A percentile compares a stretch with the other conserved stretches of the same genome.
phyloP scores from a whole-genome alignment of 1,140 invertebrate species.

The Parasteatoda tepidariorum region DNA sequence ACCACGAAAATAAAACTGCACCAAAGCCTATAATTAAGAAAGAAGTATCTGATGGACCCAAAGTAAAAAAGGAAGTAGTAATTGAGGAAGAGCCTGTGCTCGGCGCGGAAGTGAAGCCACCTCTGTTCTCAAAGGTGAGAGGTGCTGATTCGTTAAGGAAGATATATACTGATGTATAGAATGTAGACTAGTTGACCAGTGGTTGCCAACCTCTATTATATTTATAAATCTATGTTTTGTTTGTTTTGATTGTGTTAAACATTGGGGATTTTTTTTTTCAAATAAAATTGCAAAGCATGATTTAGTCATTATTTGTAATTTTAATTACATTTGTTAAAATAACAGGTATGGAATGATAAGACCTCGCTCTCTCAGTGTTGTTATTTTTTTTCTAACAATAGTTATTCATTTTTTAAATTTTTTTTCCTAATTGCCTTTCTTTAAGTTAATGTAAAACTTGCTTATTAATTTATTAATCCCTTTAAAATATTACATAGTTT shows the following conservation, averaged over 20 bases:
- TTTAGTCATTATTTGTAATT: not conserved
- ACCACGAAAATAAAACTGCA: not conserved
- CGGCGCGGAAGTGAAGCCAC: conserved; percentile 73
- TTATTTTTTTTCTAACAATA: not conserved
- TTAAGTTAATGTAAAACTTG: too few species aligned
- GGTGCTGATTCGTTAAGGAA: conserved; percentile 56
- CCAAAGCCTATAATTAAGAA: conserved; percentile 60
- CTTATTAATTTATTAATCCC: too few species aligned
- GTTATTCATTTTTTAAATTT: too few species aligned
- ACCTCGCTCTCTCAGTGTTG: not conserved
- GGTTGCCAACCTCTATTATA: conserved; percentile 48
- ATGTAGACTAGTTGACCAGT: conserved; percentile 43
- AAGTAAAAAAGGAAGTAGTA: conserved; percentile 73
- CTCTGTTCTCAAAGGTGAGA: conserved; percentile 62
- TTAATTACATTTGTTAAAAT: not conserved
- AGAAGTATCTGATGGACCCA: conserved; percentile 15
- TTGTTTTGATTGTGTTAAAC: conserved; percentile 10
- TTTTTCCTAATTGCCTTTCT: too few species aligned
- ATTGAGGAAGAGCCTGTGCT: conserved; percentile 77
- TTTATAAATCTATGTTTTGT: conserved; percentile 8
- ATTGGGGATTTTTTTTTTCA: not conserved
- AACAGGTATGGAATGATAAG: not conserved
- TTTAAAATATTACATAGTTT: too few species aligned
- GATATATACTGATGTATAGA: conserved; percentile 48
- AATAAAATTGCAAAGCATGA: not conserved